Base-by-base conservation (phyloP, 2,113 vertebrate species). In the Pteronura brasiliensis region DNA sequence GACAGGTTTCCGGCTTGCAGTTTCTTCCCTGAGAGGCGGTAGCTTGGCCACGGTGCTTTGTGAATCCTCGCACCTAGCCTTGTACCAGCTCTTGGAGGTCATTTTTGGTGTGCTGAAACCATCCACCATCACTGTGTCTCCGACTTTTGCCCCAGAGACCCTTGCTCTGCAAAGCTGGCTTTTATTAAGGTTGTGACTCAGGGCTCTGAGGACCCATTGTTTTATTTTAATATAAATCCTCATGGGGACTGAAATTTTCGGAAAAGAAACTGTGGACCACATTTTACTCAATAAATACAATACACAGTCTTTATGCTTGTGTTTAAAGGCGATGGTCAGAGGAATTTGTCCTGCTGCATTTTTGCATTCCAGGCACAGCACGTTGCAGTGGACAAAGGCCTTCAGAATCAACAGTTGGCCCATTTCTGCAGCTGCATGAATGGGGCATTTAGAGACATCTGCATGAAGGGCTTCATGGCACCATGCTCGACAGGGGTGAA, bases 401-500 rank as follows among this genome's bases (percentile, higher is more conserved):
- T 99, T 99, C 77, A 99, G 98, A 88, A 99, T 97, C 95, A 98
- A 93, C 93, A 99, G 98, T 42, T 99, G 99, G 94, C 98, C 98
- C 0, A 95, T 96, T 93, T 99, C 98, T 13, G 98, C 98, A 12
- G 99, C 98, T 4, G 97, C 98, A 34, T 99, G 98, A 61, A 99
- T 63, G 13, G 99, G 98, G 80, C 98, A 98, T 83, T 99, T 99
- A 72, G 90, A 74, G 29, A 97, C 92, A 82, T 99, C 99, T 25
- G 77, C 95, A 59, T 99, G 99, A 88, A 98, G 96, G 12, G 92
- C 98, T 93, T 98, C 97, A 0, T 97, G 97, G 98, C 99, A 99
- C 99, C 99, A 99, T 34, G 97, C 98, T 76, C 98, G 98, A 9
- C 98, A 99, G 7, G 98, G 99, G 95, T 99, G 98, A 27, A 98